Evolutionary conservation across 2,113 vertebrate species (phyloP).

Genomic region (Heliornis fulica): DNA sequence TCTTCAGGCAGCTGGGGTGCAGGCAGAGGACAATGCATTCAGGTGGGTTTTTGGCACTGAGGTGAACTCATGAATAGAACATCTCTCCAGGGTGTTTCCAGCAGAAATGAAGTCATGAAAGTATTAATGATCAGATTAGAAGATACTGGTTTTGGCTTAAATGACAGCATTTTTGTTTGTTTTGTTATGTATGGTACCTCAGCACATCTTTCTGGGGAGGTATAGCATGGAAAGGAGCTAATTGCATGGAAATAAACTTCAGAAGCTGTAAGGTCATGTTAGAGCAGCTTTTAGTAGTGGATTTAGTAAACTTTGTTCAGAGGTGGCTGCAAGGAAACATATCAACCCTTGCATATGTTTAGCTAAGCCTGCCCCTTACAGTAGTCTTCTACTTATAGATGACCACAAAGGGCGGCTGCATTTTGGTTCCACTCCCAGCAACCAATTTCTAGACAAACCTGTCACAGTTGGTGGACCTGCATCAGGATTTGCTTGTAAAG

Average conservation of each 20-base stretch:
- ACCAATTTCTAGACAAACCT: neutral
- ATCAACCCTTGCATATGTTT: neutral
- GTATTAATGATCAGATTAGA: neutral
- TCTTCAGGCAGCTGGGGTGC: neutral
- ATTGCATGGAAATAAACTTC: neutral
- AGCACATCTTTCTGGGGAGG: neutral
- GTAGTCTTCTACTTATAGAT: neutral
- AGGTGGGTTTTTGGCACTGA: neutral
- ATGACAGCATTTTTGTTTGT: neutral
- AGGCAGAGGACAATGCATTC: neutral
- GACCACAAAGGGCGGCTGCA: neutral
- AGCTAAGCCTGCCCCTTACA: neutral
- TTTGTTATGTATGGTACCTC: neutral
- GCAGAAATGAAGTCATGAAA: neutral
- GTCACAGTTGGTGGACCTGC: neutral
- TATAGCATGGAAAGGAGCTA: neutral
- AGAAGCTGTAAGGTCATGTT: neutral
- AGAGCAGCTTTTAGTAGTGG: neutral
- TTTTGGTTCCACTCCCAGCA: neutral
- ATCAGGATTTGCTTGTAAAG: neutral
- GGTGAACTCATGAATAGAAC: neutral
- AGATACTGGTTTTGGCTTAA: neutral
- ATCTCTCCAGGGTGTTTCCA: neutral
- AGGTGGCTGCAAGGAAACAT: neutral
- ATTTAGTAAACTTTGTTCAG: neutral